Evolutionary conservation across 2,888 invertebrate genomes (phyloP), one percentile per base, ranked within the genome.

Genomic region (Erynnis tages): DNA sequence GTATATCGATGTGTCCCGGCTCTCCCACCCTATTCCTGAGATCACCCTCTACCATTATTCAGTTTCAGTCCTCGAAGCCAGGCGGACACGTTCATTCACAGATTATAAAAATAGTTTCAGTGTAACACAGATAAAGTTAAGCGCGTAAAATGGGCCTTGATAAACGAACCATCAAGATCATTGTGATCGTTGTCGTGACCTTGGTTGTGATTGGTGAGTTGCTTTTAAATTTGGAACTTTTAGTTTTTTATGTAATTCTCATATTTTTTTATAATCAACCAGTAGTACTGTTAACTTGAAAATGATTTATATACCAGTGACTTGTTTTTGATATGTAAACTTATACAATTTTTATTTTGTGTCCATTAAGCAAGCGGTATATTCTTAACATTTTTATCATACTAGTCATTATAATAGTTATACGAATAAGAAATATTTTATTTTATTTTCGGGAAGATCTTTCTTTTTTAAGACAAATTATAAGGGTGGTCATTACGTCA

Each of bases 61-160:
- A 55, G 37, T 56, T 48, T 48, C 60, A 63, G 61, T 62, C 7
- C 16, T 14, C 14, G 29, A 40, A 46, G 45, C 57, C 44, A 16
- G 27, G n/a, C 52, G 52, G n/a, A 27, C 10, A 11, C 38, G 37
- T 19, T n/a, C 16, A 7, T 29, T 25, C 21, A 50, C 27, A 43
- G 49, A 19, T 14, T 2, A 8, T 19, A 13, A 25, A 41, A 25
- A 1, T 11, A 25, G 10, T 43, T 27, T 14, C 5, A 11, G 21
- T n/a, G n/a, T n/a, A n/a, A n/a, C n/a, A 48, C 49, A 41, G 41
- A 49, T 34, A 19, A 6, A n/a, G n/a, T n/a, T n/a, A n/a, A n/a
- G n/a, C n/a, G n/a, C n/a, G n/a, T n/a, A 52, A 43, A 48, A 88
- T 87, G 87, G 86, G 82, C 2, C 63, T 85, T 41, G 87, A 89